A percentile compares a stretch with the other conserved stretches of the same genome.
Evolutionary conservation across 2,888 invertebrate genomes (phyloP).

Genomic region (Diabrotica balteata): DNA sequence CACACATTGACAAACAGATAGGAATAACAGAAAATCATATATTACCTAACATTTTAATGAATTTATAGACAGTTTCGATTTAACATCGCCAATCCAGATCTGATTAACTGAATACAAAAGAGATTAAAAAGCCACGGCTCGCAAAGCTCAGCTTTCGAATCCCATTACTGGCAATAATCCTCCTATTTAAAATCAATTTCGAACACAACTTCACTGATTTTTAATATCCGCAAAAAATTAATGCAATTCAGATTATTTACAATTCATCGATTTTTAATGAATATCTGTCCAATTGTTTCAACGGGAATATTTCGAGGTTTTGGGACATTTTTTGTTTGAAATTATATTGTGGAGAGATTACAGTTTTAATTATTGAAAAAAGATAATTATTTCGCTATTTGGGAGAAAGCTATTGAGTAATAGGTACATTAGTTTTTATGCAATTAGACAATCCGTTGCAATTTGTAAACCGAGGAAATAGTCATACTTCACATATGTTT

Average conservation of each 20-base stretch:
- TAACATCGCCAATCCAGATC: slow-evolving; percentile 43
- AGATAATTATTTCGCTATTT: too few species aligned
- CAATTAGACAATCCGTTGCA: too few species aligned
- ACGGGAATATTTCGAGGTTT: background rate
- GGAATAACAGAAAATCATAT: slow-evolving; percentile 16
- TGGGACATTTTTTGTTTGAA: background rate
- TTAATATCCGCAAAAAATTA: slow-evolving; percentile 51
- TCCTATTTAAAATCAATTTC: slow-evolving; percentile 57
- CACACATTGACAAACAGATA: background rate
- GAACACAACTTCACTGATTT: slow-evolving; percentile 51
- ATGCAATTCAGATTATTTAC: slow-evolving; percentile 45
- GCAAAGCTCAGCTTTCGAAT: slow-evolving; percentile 52
- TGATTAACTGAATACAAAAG: slow-evolving; percentile 47
- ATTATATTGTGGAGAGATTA: background rate
- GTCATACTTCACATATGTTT: too few species aligned
- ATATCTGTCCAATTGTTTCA: slow-evolving; percentile 20
- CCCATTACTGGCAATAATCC: slow-evolving; percentile 55
- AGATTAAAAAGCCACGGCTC: slow-evolving; percentile 52
- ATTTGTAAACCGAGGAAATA: too few species aligned
- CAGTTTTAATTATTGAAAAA: background rate
- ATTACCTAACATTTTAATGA: slow-evolving; percentile 20
- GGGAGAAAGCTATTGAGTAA: too few species aligned
- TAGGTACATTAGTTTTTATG: too few species aligned
- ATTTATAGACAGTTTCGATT: slow-evolving; percentile 33
- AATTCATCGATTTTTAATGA: slow-evolving; percentile 46